Conservation (phyloP, 23 tunicate genomes). For the Oikopleura dioica region DNA sequence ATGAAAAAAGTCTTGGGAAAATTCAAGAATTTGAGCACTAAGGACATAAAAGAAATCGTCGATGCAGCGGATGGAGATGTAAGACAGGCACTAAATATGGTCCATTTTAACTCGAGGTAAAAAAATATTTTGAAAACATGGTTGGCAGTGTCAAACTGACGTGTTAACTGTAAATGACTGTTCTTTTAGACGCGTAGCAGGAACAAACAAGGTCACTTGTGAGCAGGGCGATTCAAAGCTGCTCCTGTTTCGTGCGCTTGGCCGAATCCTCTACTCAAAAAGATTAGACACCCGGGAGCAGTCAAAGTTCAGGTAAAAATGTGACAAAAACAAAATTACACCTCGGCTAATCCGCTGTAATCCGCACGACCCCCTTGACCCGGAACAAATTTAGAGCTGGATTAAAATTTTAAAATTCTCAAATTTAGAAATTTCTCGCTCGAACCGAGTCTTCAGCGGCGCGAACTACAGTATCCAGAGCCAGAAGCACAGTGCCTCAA, state of each 20-base stretch:
- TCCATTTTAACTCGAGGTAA: neutral
- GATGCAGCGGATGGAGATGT: slow-evolving; percentile 5
- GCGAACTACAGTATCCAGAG: neutral
- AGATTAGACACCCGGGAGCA: neutral
- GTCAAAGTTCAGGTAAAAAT: no score
- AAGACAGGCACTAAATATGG: neutral
- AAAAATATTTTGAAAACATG: neutral
- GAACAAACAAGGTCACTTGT: no score
- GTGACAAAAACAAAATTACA: no score
- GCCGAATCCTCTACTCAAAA: slow-evolving; percentile 8
- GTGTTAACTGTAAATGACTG: no score
- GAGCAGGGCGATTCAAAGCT: neutral
- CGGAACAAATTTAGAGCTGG: no score
- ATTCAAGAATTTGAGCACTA: neutral
- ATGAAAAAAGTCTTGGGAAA: neutral
- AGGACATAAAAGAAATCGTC: no score
- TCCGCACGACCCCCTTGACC: no score
- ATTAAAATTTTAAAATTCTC: neutral
- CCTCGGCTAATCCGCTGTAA: no score
- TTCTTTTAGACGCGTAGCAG: no score
- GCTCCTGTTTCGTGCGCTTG: slow-evolving; percentile 1
- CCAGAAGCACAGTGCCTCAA: neutral
- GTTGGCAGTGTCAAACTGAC: no score
- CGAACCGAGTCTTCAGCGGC: no score
- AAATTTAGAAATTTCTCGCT: neutral